These are phyloP conservation scores for Apostichopus leukothele DNA, from an alignment of 53 echinoderm and acorn worm genomes.

Conservation along the genomic window DNA sequence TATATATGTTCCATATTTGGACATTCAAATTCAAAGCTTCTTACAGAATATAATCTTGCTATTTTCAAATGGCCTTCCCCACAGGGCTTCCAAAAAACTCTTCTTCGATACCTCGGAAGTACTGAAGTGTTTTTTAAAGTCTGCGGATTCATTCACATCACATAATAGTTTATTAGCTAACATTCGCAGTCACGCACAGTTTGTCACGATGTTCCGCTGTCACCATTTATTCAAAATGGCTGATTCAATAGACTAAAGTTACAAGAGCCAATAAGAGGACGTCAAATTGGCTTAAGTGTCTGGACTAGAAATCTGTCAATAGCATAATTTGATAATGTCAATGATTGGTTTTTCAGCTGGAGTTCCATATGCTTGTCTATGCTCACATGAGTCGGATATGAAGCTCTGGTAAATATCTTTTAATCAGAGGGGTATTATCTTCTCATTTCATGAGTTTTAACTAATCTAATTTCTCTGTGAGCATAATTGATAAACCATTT, in stretches of 20 bases:
- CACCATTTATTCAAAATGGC: slow-evolving; percentile 33
- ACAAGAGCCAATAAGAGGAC: slow-evolving; percentile 20
- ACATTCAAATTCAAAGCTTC: neutral
- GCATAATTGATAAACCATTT: neutral
- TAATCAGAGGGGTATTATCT: neutral
- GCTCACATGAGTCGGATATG: neutral
- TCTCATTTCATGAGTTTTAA: neutral
- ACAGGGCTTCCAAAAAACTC: neutral
- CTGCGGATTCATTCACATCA: neutral
- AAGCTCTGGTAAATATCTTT: neutral
- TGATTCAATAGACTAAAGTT: slow-evolving; percentile 40
- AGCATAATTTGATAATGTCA: slow-evolving; percentile 26
- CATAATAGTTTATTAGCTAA: neutral
- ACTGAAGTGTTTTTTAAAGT: neutral
- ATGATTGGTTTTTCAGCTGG: slow-evolving; percentile 16
- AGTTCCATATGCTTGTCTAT: neutral
- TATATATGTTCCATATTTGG: neutral
- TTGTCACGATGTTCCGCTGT: neutral
- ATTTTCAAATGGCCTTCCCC: neutral
- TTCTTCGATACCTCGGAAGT: neutral
- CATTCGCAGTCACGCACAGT: slow-evolving; percentile 14
- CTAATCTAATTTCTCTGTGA: neutral
- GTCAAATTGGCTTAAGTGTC: slow-evolving; percentile 43
- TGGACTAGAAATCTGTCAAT: slow-evolving; percentile 17
- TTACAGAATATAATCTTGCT: neutral